phyloP scores from a whole-genome alignment of 2,113 vertebrate species.

The Gorsachius goisagi region DNA sequence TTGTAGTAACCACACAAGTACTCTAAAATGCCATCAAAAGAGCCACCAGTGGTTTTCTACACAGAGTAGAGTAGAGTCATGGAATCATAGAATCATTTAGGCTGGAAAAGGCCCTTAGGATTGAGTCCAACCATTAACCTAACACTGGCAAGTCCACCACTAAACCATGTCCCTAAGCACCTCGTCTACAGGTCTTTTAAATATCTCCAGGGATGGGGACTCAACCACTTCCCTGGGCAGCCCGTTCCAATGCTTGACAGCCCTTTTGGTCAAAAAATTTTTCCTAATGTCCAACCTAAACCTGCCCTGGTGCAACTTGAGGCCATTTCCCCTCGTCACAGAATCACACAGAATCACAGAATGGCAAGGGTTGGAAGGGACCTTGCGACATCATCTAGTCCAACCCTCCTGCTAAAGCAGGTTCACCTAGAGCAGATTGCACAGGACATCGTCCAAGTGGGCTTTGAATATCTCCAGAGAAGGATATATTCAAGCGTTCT shows the following conservation, averaged over 20 bases:
- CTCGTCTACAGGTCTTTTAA: neutral
- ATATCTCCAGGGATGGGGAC: neutral
- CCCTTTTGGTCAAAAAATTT: neutral
- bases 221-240: neutral
- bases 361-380: too few relatives aligned
- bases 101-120: neutral
- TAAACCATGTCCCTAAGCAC: neutral
- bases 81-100: neutral
- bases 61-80: neutral
- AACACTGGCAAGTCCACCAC: neutral
- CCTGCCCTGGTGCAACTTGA: too few relatives aligned
- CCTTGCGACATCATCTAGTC: too few relatives aligned
- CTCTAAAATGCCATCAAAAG: neutral
- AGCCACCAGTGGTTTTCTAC: neutral
- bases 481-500: too few relatives aligned
- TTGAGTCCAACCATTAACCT: neutral
- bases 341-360: too few relatives aligned
- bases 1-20: neutral
- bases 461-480: too few relatives aligned
- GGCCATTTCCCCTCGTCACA: too few relatives aligned
- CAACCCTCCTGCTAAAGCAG: too few relatives aligned
- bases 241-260: neutral
- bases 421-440: too few relatives aligned
- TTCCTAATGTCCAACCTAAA: too few relatives aligned
- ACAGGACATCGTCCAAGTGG: too few relatives aligned